These are phyloP conservation scores for Machimus rusticus DNA, from an alignment of 2,888 invertebrate species.

Conservation along the genomic window DNA sequence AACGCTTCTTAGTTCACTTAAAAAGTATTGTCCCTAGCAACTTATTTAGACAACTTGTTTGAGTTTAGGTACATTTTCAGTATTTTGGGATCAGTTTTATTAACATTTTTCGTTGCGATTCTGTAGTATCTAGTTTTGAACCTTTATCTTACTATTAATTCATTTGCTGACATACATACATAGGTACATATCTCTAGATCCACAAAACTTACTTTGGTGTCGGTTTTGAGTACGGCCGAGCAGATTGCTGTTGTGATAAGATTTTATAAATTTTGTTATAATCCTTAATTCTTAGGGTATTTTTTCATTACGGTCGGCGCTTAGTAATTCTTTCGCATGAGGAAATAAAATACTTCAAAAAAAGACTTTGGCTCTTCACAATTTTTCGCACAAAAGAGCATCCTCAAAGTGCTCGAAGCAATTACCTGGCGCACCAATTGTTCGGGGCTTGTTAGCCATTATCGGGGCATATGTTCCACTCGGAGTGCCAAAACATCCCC, in stretches of 20 bases:
- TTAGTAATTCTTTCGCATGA: neutral
- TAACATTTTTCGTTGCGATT: too few species aligned
- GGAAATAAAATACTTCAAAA: neutral
- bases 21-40: too few species aligned
- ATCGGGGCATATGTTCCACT: constrained; percentile 29
- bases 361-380: neutral
- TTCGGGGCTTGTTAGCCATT: constrained; percentile 6
- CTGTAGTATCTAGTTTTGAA: too few species aligned
- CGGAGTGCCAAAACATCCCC: constrained; percentile 29
- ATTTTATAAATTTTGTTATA: neutral
- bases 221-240: too few species aligned
- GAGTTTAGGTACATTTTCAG: too few species aligned
- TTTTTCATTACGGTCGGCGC: neutral
- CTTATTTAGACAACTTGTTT: too few species aligned
- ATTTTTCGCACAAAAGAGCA: neutral
- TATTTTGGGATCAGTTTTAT: too few species aligned
- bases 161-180: neutral
- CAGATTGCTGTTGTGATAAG: neutral
- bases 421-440: constrained; percentile 19
- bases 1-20: too few species aligned
- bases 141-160: too few species aligned
- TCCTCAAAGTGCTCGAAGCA: neutral
- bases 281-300: neutral
- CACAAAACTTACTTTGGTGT: neutral
- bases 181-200: neutral